Evolutionary conservation across 2,797 vertebrate species (phyloP), one percentile per base, ranked within the genome.

Genomic region (Percopsis omiscomaycus): DNA sequence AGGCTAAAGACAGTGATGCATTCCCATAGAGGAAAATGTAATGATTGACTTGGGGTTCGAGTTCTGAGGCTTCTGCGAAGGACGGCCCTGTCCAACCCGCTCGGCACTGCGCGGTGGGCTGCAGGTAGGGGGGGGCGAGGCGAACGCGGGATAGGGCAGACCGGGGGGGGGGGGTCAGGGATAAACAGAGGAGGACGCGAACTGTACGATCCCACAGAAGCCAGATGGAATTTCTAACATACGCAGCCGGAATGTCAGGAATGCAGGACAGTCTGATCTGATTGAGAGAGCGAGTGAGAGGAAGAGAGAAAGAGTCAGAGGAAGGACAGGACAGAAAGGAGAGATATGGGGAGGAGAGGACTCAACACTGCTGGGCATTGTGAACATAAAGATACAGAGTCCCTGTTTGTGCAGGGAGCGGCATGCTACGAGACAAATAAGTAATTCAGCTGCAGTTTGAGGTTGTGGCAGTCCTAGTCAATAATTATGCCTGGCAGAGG

Each of bases 151-250:
- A 79, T 45, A 57, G 68, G 77, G 66, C 73, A 77, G 77, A 42
- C 9, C 37, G 82, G 85, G 77, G 47, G 28, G 82, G 85, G 77
- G 47, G 28, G 32, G 66, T 47, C 15, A 32, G 30, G 56, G 15
- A 53, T 14, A 44, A 72, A 75, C 69, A 66, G 73, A 37, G 56
- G 45, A 55, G 49, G 50, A 50, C 44, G 73, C 76, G 82, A 80
- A 68, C 62, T 66, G 51, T 61, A 75, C 16, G 65, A 81, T 81
- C 76, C 87, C 85, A 81, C 86, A 85, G 88, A 77, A 85, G 92
- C 89, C 86, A 84, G 90, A 87, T 93, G 94, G 94, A 95, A 95
- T 95, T 94, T 94, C 90, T 93, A 93, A 92, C 94, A 94, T 94
- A 94, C 92, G 92, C 92, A 92, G 92, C 91, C 82, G 92, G 93